Conservation (phyloP, 2,797 vertebrate genomes). For the Neosalanx taihuensis region DNA sequence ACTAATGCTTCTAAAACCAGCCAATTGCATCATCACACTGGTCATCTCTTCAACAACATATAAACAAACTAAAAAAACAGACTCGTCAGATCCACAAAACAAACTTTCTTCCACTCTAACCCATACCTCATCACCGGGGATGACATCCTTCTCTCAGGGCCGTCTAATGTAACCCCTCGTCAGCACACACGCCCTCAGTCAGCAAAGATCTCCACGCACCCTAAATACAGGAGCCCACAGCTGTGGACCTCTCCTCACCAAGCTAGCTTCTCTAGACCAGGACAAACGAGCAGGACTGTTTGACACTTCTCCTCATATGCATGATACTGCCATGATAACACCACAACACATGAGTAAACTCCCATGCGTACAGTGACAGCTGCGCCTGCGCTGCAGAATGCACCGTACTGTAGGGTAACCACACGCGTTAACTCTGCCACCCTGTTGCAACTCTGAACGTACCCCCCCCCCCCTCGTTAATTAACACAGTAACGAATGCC, state of each 20-base stretch:
- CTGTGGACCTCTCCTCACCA: background rate
- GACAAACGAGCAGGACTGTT: constrained; percentile 60
- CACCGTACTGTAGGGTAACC: constrained; percentile 35
- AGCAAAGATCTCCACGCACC: constrained; percentile 39
- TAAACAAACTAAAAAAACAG: background rate
- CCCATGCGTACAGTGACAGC: no score
- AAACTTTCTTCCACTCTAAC: constrained; percentile 38
- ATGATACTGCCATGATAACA: constrained; percentile 51
- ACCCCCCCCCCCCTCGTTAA: constrained; percentile 38
- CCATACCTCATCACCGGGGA: no score
- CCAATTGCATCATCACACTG: constrained; percentile 3
- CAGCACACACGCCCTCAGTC: constrained; percentile 26
- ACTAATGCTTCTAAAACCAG: constrained; percentile 4
- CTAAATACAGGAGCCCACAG: constrained; percentile 30
- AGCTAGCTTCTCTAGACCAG: constrained; percentile 2
- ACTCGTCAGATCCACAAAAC: constrained; percentile 25
- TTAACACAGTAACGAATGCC: constrained; percentile 32
- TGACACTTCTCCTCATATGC: constrained; percentile 72
- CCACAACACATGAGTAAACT: constrained; percentile 46
- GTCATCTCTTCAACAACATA: background rate
- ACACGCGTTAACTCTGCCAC: constrained; percentile 17
- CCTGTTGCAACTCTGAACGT: constrained; percentile 41
- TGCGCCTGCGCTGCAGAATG: background rate
- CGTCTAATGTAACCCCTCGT: background rate
- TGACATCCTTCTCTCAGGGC: constrained; percentile 19